Conservation (phyloP, 37 sponge, comb jelly and placozoan species). For the Lycopodina hypogea region DNA sequence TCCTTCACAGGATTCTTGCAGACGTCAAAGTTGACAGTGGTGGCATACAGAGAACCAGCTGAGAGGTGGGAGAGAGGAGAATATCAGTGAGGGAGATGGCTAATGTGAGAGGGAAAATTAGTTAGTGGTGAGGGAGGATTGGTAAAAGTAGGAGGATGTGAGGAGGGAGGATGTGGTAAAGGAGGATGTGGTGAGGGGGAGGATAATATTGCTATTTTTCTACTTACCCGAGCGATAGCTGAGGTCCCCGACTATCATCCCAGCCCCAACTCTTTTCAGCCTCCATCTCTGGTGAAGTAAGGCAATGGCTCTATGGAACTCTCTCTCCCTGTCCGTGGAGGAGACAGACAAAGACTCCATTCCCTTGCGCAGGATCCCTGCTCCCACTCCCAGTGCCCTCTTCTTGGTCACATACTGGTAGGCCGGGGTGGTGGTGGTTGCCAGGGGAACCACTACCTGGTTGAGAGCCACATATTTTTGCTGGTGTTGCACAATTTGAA, state of each 20-base stretch:
- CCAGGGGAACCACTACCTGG: slow-evolving; percentile 38
- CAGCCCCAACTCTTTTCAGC: slow-evolving; percentile 35
- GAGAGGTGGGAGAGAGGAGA: background rate
- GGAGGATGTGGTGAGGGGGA: background rate
- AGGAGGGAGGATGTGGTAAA: too few species aligned
- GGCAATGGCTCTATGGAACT: slow-evolving; percentile 56
- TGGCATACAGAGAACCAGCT: slow-evolving; percentile 46
- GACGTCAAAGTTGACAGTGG: slow-evolving; percentile 47
- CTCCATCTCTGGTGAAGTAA: slow-evolving; percentile 63
- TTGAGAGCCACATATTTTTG: slow-evolving; percentile 58
- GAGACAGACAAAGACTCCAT: slow-evolving; percentile 26
- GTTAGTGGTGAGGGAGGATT: too few species aligned
- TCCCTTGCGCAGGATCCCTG: slow-evolving; percentile 49
- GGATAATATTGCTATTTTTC: background rate
- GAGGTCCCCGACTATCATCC: slow-evolving; percentile 62
- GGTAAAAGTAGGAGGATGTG: too few species aligned
- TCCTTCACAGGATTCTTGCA: slow-evolving; percentile 8
- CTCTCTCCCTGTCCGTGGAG: slow-evolving; percentile 34
- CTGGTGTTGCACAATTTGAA: slow-evolving; percentile 58
- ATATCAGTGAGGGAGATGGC: background rate
- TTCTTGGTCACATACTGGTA: slow-evolving; percentile 64
- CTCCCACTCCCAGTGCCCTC: slow-evolving; percentile 66
- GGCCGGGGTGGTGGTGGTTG: slow-evolving; percentile 13
- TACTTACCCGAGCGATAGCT: slow-evolving; percentile 55
- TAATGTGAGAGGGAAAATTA: too few species aligned